Conservation (phyloP, 2,113 vertebrate species). For the Menura novaehollandiae region DNA sequence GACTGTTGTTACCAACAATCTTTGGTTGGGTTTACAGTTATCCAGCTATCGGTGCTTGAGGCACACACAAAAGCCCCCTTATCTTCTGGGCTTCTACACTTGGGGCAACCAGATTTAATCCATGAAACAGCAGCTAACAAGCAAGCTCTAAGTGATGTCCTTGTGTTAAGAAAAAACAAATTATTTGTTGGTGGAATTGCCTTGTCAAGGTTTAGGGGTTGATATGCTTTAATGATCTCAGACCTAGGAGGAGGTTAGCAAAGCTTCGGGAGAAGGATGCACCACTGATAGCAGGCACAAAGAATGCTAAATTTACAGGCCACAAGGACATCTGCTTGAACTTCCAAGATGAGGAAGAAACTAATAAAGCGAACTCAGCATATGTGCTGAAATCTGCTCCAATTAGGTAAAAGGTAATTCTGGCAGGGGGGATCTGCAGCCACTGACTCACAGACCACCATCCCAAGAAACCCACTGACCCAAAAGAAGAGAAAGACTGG, state of each 20-base stretch:
- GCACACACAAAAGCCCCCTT: background rate
- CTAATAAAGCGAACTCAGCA: background rate
- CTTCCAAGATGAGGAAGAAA: background rate
- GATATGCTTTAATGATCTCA: background rate
- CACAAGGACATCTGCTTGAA: background rate
- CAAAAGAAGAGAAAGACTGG: background rate
- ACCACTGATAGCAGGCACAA: background rate
- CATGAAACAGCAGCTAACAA: background rate
- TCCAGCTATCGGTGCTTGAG: background rate
- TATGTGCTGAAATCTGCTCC: background rate
- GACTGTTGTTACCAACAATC: background rate
- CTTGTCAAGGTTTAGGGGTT: background rate
- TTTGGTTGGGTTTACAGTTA: background rate
- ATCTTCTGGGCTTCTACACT: background rate
- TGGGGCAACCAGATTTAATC: background rate
- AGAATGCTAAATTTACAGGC: background rate
- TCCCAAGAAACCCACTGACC: background rate
- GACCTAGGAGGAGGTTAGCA: background rate
- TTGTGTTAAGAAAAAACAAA: background rate
- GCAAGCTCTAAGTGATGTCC: background rate
- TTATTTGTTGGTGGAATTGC: background rate
- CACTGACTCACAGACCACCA: background rate
- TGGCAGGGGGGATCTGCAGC: accelerated
- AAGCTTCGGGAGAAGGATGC: background rate
- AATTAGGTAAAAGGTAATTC: background rate